Evolutionary conservation across 2,888 invertebrate genomes (phyloP).

Genomic region (Crematogaster levior): DNA sequence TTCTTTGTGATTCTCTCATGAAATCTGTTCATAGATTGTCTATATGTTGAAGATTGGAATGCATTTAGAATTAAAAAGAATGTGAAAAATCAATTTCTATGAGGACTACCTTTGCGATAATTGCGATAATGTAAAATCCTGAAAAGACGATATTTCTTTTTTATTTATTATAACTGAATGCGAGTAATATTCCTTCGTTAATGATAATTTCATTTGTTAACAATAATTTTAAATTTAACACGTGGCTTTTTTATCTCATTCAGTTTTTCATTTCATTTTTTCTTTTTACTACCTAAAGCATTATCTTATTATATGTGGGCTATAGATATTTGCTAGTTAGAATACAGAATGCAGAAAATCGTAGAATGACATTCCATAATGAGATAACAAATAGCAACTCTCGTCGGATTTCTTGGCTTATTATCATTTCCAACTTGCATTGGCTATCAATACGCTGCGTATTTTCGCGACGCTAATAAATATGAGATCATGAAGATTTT

Average conservation of each 20-base stretch:
- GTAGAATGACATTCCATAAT: background rate
- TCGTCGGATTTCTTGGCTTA: background rate
- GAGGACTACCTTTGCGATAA: background rate
- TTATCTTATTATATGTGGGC: background rate
- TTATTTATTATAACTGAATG: too few species aligned
- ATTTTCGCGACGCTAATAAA: conserved; percentile 17
- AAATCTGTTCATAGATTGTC: background rate
- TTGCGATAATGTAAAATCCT: background rate
- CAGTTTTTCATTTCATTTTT: background rate
- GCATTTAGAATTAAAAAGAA: background rate
- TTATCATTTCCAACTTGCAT: background rate
- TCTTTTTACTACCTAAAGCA: background rate
- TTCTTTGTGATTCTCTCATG: background rate
- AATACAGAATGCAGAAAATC: background rate
- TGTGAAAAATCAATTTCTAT: background rate
- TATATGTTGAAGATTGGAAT: background rate
- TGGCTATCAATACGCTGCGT: background rate
- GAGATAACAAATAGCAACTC: background rate
- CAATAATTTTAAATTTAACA: background rate
- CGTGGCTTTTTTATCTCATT: background rate
- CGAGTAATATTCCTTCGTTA: too few species aligned
- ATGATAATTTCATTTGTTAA: background rate
- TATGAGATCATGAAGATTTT: conserved; percentile 17
- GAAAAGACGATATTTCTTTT: background rate
- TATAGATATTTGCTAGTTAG: background rate